Evolutionary conservation across 1,140 invertebrate genomes (phyloP), one percentile per base, ranked within the genome.

Genomic region (Drosophila aff.): DNA sequence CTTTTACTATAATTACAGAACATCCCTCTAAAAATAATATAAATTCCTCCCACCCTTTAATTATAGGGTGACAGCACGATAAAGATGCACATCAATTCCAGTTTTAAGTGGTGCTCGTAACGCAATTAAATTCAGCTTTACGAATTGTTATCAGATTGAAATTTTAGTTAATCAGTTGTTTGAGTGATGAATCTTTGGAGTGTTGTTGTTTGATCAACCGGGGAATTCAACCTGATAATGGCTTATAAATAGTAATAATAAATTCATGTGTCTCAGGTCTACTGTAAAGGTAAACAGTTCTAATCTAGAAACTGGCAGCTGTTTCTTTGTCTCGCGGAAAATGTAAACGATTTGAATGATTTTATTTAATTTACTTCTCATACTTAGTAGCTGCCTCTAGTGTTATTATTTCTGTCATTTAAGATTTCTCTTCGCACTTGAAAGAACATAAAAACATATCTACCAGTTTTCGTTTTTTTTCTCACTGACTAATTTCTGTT

Each of bases 91-190:
- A 60, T 72, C 33, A 60, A 33, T 49, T 21, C 36, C 33, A 72
- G 26, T 38, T 72, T 65, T 72, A 69, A 71, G 33, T 47, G 52
- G 16, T 46, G 50, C 68, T 47, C 53, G 69, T 72, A 73, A 73
- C 46, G 52, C 69, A 72, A 72, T 73, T 72, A n/a, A 72, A 23
- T 43, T 60, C 40, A 59, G 31, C n/a, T 73, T 72, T 50, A 73
- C 53, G 53, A 73, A 26, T 23, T 31, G 28, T 38, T 73, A 73
- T 72, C 69, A 61, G 44, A 60, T 61, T 60, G n/a, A 61, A 60
- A 72, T 60, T 60, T 60, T 38, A 73, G 43, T 60, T 60, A 73
- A 31, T 36, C 67, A 1, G 38, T 36, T 71, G 43, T 50, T 50
- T 60, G 8, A 21, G 11, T 55, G 28, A 69, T 36, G 31, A 47